Evolutionary conservation across 92 coral and sea anemone genomes (phyloP).

Genomic region (Epizoanthus stellaris): DNA sequence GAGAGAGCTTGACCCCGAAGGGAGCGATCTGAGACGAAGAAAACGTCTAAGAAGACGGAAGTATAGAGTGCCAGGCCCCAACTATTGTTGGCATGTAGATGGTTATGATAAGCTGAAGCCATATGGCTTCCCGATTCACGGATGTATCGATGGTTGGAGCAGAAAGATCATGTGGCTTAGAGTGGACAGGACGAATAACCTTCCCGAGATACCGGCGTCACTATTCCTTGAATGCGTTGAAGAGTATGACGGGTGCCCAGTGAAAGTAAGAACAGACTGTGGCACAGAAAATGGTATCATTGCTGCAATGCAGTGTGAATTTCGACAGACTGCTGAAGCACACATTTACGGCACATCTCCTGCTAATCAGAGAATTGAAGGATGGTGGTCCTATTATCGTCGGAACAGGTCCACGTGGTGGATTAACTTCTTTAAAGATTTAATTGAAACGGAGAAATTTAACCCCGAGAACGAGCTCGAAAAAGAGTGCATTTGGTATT

Average conservation of each 20-base stretch:
- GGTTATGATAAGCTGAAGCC: constrained; percentile 57
- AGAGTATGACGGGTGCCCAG: constrained; percentile 55
- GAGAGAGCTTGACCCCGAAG: constrained; percentile 58
- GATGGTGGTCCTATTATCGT: constrained; percentile 54
- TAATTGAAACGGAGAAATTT: constrained; percentile 46
- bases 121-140: constrained; percentile 59
- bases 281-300: constrained; percentile 59
- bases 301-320: constrained; percentile 64
- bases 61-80: constrained; percentile 47
- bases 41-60: constrained; percentile 59
- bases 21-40: constrained; percentile 47
- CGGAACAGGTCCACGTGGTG: constrained; percentile 61
- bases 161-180: constrained; percentile 64
- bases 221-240: constrained; percentile 52
- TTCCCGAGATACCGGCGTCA: constrained; percentile 56
- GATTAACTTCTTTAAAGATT: constrained; percentile 65
- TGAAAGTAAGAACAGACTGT: constrained; percentile 48
- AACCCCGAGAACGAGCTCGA: constrained; percentile 58
- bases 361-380: constrained; percentile 56
- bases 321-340: constrained; percentile 54
- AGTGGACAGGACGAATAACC: constrained; percentile 60
- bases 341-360: constrained; percentile 57
- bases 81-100: constrained; percentile 54
- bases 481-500: constrained; percentile 56
- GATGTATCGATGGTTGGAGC: constrained; percentile 65